A percentile compares a stretch with the other conserved stretches of the same genome.
Conservation (phyloP, 1,140 invertebrate genomes). For the Drepana arcuata region DNA sequence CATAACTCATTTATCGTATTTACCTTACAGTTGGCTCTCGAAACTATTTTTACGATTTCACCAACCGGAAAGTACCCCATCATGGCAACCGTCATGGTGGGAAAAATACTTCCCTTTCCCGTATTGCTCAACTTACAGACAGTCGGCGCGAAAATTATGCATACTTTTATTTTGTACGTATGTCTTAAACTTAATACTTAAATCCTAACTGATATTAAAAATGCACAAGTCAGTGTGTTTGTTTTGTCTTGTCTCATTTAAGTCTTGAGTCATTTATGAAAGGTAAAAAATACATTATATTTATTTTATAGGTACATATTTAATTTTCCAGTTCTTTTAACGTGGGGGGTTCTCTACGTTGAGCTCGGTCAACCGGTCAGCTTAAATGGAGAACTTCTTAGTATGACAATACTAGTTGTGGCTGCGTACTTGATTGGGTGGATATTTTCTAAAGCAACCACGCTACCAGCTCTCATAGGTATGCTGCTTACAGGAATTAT, state of each 20-base stretch:
- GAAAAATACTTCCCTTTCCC: slow-evolving; percentile 82
- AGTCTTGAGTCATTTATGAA: too few relatives aligned
- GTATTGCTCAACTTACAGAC: slow-evolving; percentile 84
- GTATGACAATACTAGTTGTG: slow-evolving; percentile 82
- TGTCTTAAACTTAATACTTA: slow-evolving; percentile 4
- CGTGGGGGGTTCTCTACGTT: slow-evolving; percentile 83
- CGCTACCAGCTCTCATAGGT: slow-evolving; percentile 88
- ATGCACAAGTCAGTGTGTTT: too few relatives aligned
- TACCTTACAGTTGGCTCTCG: too few relatives aligned
- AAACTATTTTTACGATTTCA: slow-evolving; percentile 61
- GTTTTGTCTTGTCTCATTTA: too few relatives aligned
- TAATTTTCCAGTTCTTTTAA: slow-evolving; percentile 73
- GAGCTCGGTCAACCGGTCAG: slow-evolving; percentile 81
- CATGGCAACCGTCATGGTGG: slow-evolving; percentile 85
- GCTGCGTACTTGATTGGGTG: slow-evolving; percentile 87
- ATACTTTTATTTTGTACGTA: slow-evolving; percentile 77
- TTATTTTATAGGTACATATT: slow-evolving; percentile 2
- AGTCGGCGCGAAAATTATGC: slow-evolving; percentile 80
- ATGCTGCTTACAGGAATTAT: slow-evolving; percentile 89
- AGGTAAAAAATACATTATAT: background rate
- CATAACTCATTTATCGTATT: too few relatives aligned
- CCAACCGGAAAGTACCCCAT: slow-evolving; percentile 73
- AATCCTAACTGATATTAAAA: too few relatives aligned
- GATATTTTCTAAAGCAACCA: slow-evolving; percentile 79
- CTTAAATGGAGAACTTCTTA: slow-evolving; percentile 83